A percentile compares a stretch with the other conserved stretches of the same genome.
phyloP scores from a whole-genome alignment of 2,113 vertebrate genomes.

The Hypocryptadius cinnamomeus region DNA sequence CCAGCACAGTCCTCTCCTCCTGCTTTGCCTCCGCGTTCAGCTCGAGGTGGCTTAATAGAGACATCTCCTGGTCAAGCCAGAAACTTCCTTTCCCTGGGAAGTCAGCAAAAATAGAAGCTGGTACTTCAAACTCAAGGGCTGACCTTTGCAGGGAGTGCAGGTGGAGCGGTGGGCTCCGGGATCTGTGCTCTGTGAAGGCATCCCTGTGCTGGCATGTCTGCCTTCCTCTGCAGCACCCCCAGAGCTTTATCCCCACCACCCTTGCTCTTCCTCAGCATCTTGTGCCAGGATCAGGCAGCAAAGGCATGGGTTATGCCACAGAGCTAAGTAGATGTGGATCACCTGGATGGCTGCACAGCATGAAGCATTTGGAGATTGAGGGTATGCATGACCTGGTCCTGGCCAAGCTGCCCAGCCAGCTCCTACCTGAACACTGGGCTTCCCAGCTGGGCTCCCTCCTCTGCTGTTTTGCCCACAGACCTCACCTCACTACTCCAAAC shows the following conservation, averaged over 20 bases:
- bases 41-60: slow-evolving; percentile 4
- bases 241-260: neutral
- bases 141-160: neutral
- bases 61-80: slow-evolving; percentile 44
- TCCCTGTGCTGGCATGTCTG: neutral
- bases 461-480: neutral
- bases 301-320: neutral
- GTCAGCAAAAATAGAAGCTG: neutral
- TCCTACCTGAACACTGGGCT: neutral
- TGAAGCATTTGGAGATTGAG: neutral
- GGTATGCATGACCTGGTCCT: neutral
- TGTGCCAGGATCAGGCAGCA: neutral
- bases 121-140: neutral
- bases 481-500: neutral
- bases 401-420: neutral
- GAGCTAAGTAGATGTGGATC: neutral
- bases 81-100: neutral
- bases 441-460: neutral
- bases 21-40: neutral
- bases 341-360: neutral
- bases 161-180: neutral
- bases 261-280: neutral
- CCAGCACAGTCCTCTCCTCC: neutral
- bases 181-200: fast-evolving
- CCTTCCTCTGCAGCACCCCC: neutral